These are phyloP conservation scores for Pseudopodoces humilis DNA, from an alignment of 2,113 vertebrate genomes.

Conservation along the genomic window DNA sequence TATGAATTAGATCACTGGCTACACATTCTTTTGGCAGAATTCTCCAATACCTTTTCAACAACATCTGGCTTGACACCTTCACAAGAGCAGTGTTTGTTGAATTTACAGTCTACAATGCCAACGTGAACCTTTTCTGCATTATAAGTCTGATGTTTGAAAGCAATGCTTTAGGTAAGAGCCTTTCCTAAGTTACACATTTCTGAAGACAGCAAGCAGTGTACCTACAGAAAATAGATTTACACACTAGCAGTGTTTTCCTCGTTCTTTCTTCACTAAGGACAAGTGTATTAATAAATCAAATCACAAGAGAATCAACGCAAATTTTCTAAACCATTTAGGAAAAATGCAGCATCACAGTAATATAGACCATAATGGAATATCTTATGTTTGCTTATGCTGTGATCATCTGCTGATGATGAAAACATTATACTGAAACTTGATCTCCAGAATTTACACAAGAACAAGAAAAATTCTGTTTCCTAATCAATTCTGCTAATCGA, in stretches of 20 bases:
- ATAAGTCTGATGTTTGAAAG: constrained; percentile 88
- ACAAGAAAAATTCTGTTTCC: not conserved
- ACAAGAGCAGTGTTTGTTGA: constrained; percentile 91
- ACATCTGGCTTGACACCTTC: constrained; percentile 87
- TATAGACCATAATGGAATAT: not conserved
- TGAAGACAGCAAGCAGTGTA: not conserved
- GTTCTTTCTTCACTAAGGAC: not conserved
- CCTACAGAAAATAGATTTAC: not conserved
- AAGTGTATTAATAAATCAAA: not conserved
- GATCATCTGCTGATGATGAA: not conserved
- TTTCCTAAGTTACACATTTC: not conserved
- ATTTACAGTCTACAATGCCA: constrained; percentile 95
- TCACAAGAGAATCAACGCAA: not conserved
- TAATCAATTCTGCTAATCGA: not conserved
- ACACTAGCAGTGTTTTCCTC: not conserved
- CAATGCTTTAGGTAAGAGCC: constrained; percentile 82
- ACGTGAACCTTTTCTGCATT: constrained; percentile 93
- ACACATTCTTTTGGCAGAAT: constrained; percentile 66
- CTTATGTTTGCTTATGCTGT: not conserved
- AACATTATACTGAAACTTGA: not conserved
- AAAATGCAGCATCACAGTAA: not conserved
- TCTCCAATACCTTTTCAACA: constrained; percentile 86
- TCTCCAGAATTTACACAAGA: not conserved
- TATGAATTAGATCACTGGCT: not conserved
- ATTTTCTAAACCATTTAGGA: not conserved